Evolutionary conservation across 2,113 vertebrate species (phyloP).

Genomic region (Serinus canaria): DNA sequence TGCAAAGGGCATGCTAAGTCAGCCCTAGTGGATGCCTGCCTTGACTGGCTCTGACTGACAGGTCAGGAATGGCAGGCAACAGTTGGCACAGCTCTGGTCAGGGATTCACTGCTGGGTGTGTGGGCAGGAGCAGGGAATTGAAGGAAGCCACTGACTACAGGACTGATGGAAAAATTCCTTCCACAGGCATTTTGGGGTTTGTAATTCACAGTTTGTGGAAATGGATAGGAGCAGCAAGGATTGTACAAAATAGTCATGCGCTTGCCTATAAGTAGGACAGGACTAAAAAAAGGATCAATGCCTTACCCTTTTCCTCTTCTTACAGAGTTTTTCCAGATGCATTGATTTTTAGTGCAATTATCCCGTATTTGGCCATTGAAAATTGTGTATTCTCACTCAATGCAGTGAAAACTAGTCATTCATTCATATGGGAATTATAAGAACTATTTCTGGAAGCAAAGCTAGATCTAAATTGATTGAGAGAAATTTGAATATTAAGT

Average conservation of each 20-base stretch:
- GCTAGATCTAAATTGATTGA: not conserved
- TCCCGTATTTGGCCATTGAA: not conserved
- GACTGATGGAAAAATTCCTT: not conserved
- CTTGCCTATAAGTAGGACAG: not conserved
- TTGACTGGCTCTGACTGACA: not conserved
- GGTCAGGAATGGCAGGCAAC: not conserved
- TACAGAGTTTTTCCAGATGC: fast-evolving
- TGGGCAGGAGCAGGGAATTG: not conserved
- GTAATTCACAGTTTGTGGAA: not conserved
- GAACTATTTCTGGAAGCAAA: not conserved
- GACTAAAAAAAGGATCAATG: not conserved
- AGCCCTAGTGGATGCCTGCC: not conserved
- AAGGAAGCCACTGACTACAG: not conserved
- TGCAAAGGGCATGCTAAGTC: not conserved
- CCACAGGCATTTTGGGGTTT: not conserved
- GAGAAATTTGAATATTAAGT: not conserved
- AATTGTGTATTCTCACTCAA: not conserved
- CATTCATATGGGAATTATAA: not conserved
- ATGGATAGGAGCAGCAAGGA: not conserved
- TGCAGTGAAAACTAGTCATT: not conserved
- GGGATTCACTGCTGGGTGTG: not conserved
- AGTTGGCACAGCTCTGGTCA: not conserved
- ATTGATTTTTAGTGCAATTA: not conserved
- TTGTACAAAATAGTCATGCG: not conserved
- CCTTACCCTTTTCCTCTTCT: not conserved